Percentiles rank a stretch among this genome's conserved stretches.
Conservation (phyloP, 1,140 invertebrate species). For the Sitophilus oryzae region DNA sequence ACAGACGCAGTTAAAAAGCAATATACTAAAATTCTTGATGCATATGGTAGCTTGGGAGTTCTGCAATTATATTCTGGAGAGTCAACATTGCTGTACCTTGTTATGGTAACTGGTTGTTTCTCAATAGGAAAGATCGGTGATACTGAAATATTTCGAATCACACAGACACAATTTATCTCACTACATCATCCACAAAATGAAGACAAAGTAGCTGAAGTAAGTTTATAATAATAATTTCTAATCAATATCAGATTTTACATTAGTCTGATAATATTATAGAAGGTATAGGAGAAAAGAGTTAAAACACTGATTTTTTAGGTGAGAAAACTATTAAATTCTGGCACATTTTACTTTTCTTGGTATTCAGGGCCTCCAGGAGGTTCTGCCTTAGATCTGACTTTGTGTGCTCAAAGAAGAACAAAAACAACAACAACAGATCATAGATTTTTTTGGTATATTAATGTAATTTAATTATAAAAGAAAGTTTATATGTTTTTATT, state of each 20-base stretch:
- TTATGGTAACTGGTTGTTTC: conserved; percentile 89
- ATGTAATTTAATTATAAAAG: background rate
- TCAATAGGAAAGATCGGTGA: conserved; percentile 92
- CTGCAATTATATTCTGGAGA: conserved; percentile 82
- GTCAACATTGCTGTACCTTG: conserved; percentile 75
- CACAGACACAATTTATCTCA: conserved; percentile 83
- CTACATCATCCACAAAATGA: conserved; percentile 74
- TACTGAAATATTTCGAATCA: conserved; percentile 90
- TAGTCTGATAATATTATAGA: background rate
- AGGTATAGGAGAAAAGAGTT: background rate
- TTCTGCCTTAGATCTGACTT: conserved; percentile 70
- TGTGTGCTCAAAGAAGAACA: conserved; percentile 83
- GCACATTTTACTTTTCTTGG: conserved; percentile 96
- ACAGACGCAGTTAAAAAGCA: conserved; percentile 80
- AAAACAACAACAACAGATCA: conserved; percentile 81
- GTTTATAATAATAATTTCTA: background rate
- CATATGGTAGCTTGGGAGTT: conserved; percentile 88
- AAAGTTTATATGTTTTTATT: conserved; percentile 14
- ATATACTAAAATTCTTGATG: conserved; percentile 85
- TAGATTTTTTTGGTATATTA: conserved; percentile 83
- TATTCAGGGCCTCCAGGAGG: conserved; percentile 35
- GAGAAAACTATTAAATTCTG: conserved; percentile 87
- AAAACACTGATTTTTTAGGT: conserved; percentile 44
- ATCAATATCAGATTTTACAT: background rate
- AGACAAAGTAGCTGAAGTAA: conserved; percentile 69